Conservation (phyloP, 2,888 invertebrate genomes). For the Thymelicus lineola region DNA sequence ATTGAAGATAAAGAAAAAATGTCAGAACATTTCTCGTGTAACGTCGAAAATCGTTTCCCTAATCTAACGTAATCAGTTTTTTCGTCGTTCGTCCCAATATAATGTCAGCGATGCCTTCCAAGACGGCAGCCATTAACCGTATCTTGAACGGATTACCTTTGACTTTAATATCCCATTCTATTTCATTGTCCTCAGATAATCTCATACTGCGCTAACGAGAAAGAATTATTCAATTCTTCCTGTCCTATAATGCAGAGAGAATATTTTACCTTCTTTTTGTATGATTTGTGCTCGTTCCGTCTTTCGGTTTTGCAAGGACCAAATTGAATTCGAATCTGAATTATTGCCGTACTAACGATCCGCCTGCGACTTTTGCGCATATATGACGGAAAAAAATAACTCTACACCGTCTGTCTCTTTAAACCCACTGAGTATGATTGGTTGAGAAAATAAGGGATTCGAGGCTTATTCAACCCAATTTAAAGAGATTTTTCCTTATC, state of each 20-base stretch:
- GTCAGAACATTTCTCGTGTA: constrained; percentile 7
- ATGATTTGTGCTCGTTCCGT: constrained; percentile 32
- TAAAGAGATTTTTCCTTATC: neutral
- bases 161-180: constrained; percentile 36
- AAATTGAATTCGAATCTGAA: constrained; percentile 37
- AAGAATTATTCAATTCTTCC: constrained; percentile 35
- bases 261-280: constrained; percentile 36
- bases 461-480: neutral
- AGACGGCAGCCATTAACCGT: constrained; percentile 30
- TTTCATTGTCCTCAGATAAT: constrained; percentile 35
- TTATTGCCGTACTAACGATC: constrained; percentile 22
- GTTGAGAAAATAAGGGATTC: neutral
- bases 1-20: constrained; percentile 12
- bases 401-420: neutral
- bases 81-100: constrained; percentile 23
- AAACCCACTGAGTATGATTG: neutral
- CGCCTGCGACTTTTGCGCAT: constrained; percentile 1
- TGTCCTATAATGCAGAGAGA: constrained; percentile 30
- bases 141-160: constrained; percentile 37
- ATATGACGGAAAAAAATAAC: neutral
- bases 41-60: constrained; percentile 22
- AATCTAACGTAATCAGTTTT: constrained; percentile 26
- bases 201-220: constrained; percentile 36
- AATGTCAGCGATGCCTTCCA: constrained; percentile 17
- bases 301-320: constrained; percentile 13